These are phyloP conservation scores for Scrobipalpa costella DNA, from an alignment of 2,888 invertebrate species.

Conservation along the genomic window DNA sequence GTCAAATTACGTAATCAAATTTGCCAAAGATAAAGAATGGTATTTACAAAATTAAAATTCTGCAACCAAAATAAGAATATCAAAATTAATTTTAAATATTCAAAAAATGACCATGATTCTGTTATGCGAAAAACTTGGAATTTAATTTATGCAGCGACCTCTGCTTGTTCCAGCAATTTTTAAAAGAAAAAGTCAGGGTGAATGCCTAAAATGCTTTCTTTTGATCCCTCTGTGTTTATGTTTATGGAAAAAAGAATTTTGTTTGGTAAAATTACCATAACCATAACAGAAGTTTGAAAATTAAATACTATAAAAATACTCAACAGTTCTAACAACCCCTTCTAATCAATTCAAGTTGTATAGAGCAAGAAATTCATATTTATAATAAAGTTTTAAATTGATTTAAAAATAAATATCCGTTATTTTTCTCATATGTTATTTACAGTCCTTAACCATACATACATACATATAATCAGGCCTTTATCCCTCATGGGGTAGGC, in stretches of 20 bases:
- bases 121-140: constrained; percentile 52
- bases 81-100: constrained; percentile 35
- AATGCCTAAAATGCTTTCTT: constrained; percentile 21
- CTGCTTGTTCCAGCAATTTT: constrained; percentile 14
- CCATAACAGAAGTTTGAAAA: background rate
- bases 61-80: background rate
- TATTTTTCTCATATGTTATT: too few relatives aligned
- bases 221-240: constrained; percentile 13
- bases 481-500: too few relatives aligned
- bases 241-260: background rate
- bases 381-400: too few relatives aligned
- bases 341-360: too few relatives aligned
- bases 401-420: too few relatives aligned
- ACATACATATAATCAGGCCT: too few relatives aligned
- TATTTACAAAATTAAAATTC: background rate
- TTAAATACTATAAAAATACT: too few relatives aligned
- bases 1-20: too few relatives aligned
- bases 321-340: too few relatives aligned
- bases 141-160: constrained; percentile 57
- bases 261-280: background rate
- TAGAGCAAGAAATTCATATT: too few relatives aligned
- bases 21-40: background rate
- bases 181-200: constrained; percentile 16
- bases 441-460: too few relatives aligned
- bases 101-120: constrained; percentile 44